These are phyloP conservation scores for Corythaeola cristata DNA, from an alignment of 2,113 vertebrate genomes.

Conservation along the genomic window DNA sequence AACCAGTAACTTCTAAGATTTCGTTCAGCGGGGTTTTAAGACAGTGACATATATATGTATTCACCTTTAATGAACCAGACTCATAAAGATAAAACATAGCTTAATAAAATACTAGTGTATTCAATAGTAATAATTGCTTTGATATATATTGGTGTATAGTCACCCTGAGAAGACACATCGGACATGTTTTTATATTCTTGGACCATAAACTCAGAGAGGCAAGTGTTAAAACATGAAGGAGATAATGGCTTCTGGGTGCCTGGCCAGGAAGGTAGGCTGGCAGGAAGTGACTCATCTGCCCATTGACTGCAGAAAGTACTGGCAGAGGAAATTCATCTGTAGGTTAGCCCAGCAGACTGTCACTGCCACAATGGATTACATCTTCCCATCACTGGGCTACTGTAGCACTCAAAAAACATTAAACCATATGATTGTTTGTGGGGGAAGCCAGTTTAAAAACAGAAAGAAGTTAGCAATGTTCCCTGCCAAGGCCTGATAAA, in stretches of 20 bases:
- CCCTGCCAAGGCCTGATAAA: not conserved
- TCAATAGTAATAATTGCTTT: not conserved
- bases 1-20: not conserved
- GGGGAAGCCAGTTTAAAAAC: not conserved
- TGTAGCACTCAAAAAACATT: not conserved
- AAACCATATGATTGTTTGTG: not conserved
- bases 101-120: not conserved
- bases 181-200: not conserved
- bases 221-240: not conserved
- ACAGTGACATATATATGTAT: not conserved
- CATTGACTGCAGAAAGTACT: not conserved
- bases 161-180: not conserved
- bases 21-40: not conserved
- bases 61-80: not conserved
- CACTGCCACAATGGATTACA: not conserved
- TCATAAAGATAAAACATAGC: not conserved
- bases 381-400: not conserved
- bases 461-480: not conserved
- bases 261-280: not conserved
- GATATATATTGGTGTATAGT: not conserved
- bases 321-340: not conserved
- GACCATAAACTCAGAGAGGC: not conserved
- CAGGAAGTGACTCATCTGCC: not conserved
- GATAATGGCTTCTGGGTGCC: not conserved
- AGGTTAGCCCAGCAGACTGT: not conserved